These are phyloP conservation scores for Microctonus aethiopoides DNA, from an alignment of 2,888 invertebrate species.

Conservation along the genomic window DNA sequence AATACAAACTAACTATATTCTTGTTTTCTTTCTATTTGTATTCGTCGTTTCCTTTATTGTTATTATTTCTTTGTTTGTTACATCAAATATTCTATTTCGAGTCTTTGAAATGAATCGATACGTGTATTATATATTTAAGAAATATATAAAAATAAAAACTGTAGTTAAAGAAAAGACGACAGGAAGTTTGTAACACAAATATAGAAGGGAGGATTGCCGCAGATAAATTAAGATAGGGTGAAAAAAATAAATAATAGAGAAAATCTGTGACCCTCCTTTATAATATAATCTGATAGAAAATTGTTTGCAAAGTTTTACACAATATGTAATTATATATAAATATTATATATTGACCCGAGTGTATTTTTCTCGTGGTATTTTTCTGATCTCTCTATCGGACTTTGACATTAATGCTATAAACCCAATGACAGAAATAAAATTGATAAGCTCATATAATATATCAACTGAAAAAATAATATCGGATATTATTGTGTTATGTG, in stretches of 20 bases:
- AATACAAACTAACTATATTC: background rate
- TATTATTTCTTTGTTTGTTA: background rate
- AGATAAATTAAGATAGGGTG: no score
- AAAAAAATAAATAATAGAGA: background rate
- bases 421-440: background rate
- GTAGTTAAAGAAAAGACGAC: background rate
- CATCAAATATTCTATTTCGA: background rate
- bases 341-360: background rate
- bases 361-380: conserved; percentile 1
- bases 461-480: background rate
- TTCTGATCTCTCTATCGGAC: conserved; percentile 1
- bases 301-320: background rate
- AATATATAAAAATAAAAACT: background rate
- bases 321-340: conserved; percentile 9
- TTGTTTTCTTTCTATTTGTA: background rate
- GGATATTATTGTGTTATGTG: background rate
- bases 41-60: background rate
- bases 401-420: conserved; percentile 1
- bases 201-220: no score
- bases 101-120: background rate
- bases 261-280: conserved; percentile 3
- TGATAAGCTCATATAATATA: conserved; percentile 15
- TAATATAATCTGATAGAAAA: no score
- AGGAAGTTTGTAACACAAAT: background rate
- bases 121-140: background rate